Evolutionary conservation across 2,888 invertebrate genomes (phyloP), one percentile per base, ranked within the genome.

Genomic region (Melinaea marsaeus): DNA sequence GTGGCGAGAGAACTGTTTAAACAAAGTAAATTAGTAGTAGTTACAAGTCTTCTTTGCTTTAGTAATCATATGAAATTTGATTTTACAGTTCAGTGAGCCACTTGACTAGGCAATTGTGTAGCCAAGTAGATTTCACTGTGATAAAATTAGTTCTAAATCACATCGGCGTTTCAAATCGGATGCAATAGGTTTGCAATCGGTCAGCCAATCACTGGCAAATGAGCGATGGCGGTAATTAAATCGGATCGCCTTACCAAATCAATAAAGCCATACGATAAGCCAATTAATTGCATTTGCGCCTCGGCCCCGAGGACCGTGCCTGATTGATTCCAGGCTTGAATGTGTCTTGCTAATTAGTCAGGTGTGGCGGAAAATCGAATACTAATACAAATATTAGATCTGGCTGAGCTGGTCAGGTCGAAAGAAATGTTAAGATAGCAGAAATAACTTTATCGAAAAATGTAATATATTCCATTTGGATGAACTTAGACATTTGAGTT

Each of bases 231-330:
- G 80, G 85, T 87, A 90, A 90, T 90, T 90, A 90, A 88, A 88
- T 86, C 84, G 85, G 88, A 89, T 90, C 88, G 85, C 85, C 87
- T 89, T 90, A 88, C 90, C 77, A 76, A 88, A 88, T 88, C 90
- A 90, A 90, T 89, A 88, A 85, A 81, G 77, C 76, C 76, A 77
- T 77, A 77, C 89, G 89, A 88, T 90, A 90, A 88, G 88, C 79
- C 83, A 87, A 90, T 90, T 89, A 89, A 90, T 90, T 86, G 86
- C 85, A 85, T 85, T 85, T 81, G 83, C 81, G 73, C 72, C 74
- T 74, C 71, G 75, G 82, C 83, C 83, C 81, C 63, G 80, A 80
- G 78, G 80, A 75, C 78, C 76, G 77, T 72, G 77, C 71, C 71
- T 72, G 79, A 73, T 74, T 74, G 68, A 75, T 74, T 74, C 62